A percentile compares a stretch with the other conserved stretches of the same genome.
phyloP scores from a whole-genome alignment of 2,888 invertebrate genomes.

The Patella caerulea region DNA sequence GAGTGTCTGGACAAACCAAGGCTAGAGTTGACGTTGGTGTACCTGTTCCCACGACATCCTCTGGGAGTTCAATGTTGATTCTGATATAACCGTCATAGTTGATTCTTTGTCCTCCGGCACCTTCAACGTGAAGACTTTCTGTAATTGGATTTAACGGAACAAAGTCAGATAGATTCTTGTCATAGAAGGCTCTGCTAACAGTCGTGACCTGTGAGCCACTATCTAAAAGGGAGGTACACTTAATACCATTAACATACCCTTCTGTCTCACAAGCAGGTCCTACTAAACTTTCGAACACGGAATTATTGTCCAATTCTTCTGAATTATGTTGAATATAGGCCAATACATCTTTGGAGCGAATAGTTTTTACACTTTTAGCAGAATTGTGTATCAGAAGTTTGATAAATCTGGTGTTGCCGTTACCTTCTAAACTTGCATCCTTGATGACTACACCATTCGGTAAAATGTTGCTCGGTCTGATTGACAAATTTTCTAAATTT shows the following conservation, averaged over 20 bases:
- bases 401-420: background rate
- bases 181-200: background rate
- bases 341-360: background rate
- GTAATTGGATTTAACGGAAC: background rate
- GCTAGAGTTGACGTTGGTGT: background rate
- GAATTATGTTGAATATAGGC: background rate
- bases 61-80: background rate
- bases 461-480: background rate
- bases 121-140: background rate
- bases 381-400: background rate
- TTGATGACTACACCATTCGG: background rate
- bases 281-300: background rate
- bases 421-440: background rate
- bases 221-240: constrained; percentile 7
- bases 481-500: background rate
- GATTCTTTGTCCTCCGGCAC: background rate
- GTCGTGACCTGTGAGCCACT: constrained; percentile 20
- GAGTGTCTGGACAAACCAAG: constrained; percentile 17
- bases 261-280: background rate
- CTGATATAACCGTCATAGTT: background rate
- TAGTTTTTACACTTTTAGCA: background rate
- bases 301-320: background rate
- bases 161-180: too few relatives aligned
- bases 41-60: background rate
- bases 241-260: background rate